phyloP scores from a whole-genome alignment of 2,797 vertebrate genomes.

The Acanthopagrus latus region DNA sequence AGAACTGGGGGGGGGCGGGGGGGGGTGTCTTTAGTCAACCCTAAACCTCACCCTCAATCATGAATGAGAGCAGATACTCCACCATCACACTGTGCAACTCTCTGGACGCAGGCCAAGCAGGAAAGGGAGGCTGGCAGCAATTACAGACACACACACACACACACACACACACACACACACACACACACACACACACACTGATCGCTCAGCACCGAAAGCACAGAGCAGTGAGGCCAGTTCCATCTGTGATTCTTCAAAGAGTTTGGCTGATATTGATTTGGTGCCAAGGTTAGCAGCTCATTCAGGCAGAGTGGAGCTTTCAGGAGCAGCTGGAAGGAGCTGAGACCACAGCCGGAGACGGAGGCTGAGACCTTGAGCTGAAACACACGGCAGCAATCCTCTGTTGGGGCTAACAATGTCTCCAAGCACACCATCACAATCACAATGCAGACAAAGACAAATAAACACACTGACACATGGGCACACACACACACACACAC shows the following conservation, averaged over 20 bases:
- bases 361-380: slow-evolving; percentile 88
- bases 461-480: slow-evolving; percentile 72
- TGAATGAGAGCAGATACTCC: slow-evolving; percentile 73
- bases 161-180: slow-evolving; percentile 57
- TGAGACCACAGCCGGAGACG: slow-evolving; percentile 85
- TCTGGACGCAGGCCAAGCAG: slow-evolving; percentile 76
- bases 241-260: slow-evolving; percentile 92
- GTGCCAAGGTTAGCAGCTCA: slow-evolving; percentile 90
- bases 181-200: slow-evolving; percentile 56
- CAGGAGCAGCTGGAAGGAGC: slow-evolving; percentile 88
- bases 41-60: slow-evolving; percentile 67
- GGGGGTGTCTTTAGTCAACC: slow-evolving; percentile 34
- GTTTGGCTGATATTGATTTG: slow-evolving; percentile 91
- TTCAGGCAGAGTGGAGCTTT: slow-evolving; percentile 88
- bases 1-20: neutral
- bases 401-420: slow-evolving; percentile 81
- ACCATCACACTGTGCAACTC: slow-evolving; percentile 73
- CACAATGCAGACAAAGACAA: slow-evolving; percentile 78
- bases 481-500: slow-evolving; percentile 9
- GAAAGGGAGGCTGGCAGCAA: slow-evolving; percentile 78
- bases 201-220: slow-evolving; percentile 73
- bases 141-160: slow-evolving; percentile 68
- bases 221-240: slow-evolving; percentile 83
- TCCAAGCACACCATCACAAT: slow-evolving; percentile 77
- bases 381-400: slow-evolving; percentile 81